Evolutionary conservation across 1,140 invertebrate genomes (phyloP).

Genomic region (Microplitis mediator): DNA sequence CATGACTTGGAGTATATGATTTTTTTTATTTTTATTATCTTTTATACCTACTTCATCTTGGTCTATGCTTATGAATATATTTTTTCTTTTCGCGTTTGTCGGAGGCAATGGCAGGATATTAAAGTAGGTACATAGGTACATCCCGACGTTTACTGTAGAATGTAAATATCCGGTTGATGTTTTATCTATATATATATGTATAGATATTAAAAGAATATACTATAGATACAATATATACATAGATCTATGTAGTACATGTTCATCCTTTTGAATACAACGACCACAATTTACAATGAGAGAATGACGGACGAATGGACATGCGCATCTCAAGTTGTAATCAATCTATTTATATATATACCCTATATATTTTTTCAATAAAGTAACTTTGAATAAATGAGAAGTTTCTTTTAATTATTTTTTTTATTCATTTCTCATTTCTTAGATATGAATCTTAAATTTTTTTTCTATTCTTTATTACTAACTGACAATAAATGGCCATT

Average conservation of each 20-base stretch:
- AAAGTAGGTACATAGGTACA: constrained; percentile 47
- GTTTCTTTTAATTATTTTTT: neutral
- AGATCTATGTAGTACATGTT: neutral
- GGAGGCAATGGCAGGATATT: constrained; percentile 52
- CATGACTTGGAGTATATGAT: no score
- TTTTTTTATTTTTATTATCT: no score
- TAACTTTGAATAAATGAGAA: constrained; percentile 13
- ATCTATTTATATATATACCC: neutral
- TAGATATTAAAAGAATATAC: no score
- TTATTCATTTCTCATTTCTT: neutral
- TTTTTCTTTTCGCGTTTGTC: constrained; percentile 44
- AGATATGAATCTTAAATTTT: neutral
- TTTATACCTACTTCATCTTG: neutral
- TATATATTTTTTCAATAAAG: constrained; percentile 1
- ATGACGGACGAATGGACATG: constrained; percentile 15
- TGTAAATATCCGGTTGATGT: constrained; percentile 50
- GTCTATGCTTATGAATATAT: neutral
- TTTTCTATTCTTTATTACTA: no score
- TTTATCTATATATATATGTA: neutral
- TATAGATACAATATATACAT: no score
- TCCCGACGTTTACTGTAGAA: constrained; percentile 44
- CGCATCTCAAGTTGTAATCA: constrained; percentile 14
- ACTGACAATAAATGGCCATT: no score
- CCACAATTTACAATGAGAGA: constrained; percentile 12
- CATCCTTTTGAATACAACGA: neutral